Evolutionary conservation across 2,113 vertebrate genomes (phyloP).

Genomic region (Cyphomyrus plagiostoma): DNA sequence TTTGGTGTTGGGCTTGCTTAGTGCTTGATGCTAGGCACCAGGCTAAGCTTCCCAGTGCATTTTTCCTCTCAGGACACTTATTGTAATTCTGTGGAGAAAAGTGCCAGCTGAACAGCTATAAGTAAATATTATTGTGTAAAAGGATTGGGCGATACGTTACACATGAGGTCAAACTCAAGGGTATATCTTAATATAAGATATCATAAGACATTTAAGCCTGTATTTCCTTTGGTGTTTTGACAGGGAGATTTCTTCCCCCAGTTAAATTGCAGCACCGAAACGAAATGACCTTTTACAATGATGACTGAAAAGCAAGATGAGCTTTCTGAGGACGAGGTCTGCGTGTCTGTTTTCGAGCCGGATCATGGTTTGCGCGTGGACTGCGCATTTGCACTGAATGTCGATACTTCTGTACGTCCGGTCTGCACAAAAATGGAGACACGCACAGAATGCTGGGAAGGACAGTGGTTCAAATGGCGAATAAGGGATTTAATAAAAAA

Average conservation of each 20-base stretch:
- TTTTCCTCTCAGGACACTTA: background rate
- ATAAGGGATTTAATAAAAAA: background rate
- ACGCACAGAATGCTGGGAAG: background rate
- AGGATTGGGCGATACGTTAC: background rate
- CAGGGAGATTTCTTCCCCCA: background rate
- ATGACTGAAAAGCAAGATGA: background rate
- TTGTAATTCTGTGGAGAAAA: background rate
- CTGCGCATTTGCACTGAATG: background rate
- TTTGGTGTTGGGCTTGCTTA: background rate
- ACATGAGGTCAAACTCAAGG: background rate
- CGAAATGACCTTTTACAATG: background rate
- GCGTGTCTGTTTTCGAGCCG: background rate
- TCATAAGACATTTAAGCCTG: background rate
- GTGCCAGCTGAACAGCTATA: background rate
- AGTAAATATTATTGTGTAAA: background rate
- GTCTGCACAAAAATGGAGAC: background rate
- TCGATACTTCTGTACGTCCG: background rate
- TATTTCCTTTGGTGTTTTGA: background rate
- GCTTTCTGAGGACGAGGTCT: background rate
- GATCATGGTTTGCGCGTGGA: background rate
- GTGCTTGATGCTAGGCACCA: background rate
- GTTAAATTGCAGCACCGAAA: background rate
- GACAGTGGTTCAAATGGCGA: background rate
- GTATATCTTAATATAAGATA: background rate
- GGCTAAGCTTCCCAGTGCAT: background rate